A percentile compares a stretch with the other conserved stretches of the same genome.
Evolutionary conservation across 2,888 invertebrate species (phyloP).

Genomic region (Drosophila formosana): DNA sequence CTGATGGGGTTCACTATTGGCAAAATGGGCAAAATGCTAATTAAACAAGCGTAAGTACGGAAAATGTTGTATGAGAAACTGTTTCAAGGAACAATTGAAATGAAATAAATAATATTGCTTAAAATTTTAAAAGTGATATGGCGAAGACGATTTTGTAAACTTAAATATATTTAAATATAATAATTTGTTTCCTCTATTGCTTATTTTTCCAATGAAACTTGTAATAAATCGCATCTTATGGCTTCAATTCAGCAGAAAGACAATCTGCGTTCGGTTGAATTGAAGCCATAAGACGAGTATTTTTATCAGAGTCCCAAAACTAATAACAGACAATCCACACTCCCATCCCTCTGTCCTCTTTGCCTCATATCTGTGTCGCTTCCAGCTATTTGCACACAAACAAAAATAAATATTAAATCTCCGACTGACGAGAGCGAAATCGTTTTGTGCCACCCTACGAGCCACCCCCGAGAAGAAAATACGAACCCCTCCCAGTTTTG

Average conservation of each 20-base stretch:
- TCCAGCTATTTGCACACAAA: slow-evolving; percentile 83
- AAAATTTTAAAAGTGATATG: too few species aligned
- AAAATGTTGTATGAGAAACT: not conserved
- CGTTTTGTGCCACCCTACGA: slow-evolving; percentile 54
- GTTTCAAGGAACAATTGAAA: not conserved
- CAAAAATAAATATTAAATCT: slow-evolving; percentile 80
- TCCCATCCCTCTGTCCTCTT: not conserved
- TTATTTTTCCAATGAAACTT: too few species aligned
- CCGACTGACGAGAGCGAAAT: slow-evolving; percentile 68
- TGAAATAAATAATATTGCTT: too few species aligned
- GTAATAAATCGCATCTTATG: too few species aligned
- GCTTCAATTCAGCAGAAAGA: too few species aligned
- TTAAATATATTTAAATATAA: too few species aligned
- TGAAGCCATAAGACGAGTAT: slow-evolving; percentile 19
- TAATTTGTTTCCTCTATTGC: not conserved
- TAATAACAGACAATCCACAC: slow-evolving; percentile 48
- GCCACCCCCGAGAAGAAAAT: slow-evolving; percentile 20
- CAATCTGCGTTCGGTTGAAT: slow-evolving; percentile 21
- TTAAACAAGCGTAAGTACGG: slow-evolving; percentile 44
- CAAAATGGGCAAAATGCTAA: slow-evolving; percentile 66
- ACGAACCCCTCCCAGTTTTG: not conserved
- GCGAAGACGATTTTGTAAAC: too few species aligned
- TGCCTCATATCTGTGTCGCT: slow-evolving; percentile 68
- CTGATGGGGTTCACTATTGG: slow-evolving; percentile 48
- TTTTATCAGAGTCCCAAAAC: slow-evolving; percentile 45